Conservation (phyloP, 2,888 invertebrate genomes). For the Apamea monoglypha region DNA sequence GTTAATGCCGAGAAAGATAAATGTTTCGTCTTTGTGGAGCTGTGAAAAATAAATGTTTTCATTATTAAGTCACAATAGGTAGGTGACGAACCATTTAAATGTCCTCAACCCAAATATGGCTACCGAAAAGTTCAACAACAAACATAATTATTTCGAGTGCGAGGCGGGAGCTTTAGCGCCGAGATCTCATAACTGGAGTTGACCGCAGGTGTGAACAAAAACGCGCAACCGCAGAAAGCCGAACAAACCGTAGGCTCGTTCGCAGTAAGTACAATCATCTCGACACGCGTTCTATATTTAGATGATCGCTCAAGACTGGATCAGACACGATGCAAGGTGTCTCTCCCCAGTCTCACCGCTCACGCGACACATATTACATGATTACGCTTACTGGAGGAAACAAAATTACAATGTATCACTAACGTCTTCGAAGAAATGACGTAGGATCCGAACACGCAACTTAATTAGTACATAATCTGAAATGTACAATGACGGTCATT, state of each 20-base stretch:
- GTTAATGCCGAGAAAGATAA: conserved; percentile 87
- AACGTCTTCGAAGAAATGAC: conserved; percentile 73
- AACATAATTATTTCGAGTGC: conserved; percentile 59
- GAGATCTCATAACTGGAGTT: conserved; percentile 76
- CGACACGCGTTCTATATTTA: conserved; percentile 85
- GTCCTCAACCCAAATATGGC: conserved; percentile 63
- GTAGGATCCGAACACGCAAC: conserved; percentile 70
- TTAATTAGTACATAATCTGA: conserved; percentile 75
- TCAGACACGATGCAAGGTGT: conserved; percentile 79
- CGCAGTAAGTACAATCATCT: conserved; percentile 81
- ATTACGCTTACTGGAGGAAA: conserved; percentile 71
- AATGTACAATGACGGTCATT: conserved; percentile 75
- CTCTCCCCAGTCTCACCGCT: conserved; percentile 65
- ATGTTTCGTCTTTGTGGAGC: conserved; percentile 81
- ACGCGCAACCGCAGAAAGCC: conserved; percentile 79
- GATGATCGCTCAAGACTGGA: conserved; percentile 77
- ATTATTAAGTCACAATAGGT: conserved; percentile 68
- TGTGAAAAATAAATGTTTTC: conserved; percentile 78
- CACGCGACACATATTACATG: conserved; percentile 75
- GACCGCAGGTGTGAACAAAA: conserved; percentile 85
- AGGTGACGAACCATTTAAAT: conserved; percentile 63
- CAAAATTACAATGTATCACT: conserved; percentile 72
- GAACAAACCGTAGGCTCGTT: conserved; percentile 80
- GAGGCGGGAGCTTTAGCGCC: conserved; percentile 64
- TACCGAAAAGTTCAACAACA: conserved; percentile 53